Percentiles rank a stretch among this genome's conserved stretches.
These are phyloP conservation scores for Eristalis intricaria DNA, from an alignment of 2,888 invertebrate genomes.

Conservation along the genomic window DNA sequence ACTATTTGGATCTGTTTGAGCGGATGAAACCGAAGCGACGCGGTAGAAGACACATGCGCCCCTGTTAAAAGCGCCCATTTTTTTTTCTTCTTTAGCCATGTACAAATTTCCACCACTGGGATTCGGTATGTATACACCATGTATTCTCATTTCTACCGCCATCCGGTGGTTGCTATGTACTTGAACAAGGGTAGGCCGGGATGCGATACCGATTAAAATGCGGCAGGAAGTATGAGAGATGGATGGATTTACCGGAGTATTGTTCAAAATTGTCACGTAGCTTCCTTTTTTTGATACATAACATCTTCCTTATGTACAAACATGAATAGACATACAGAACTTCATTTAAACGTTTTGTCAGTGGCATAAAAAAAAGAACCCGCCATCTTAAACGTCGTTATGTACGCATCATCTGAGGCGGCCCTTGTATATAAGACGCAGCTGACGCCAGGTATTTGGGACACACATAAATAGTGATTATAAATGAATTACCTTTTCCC, in stretches of 20 bases:
- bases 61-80: background rate
- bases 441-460: background rate
- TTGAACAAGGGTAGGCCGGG: background rate
- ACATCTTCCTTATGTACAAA: background rate
- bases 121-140: background rate
- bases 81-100: background rate
- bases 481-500: background rate
- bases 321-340: background rate
- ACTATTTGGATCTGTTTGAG: background rate
- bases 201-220: background rate
- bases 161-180: background rate
- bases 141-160: background rate
- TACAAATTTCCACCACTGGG: too few species aligned
- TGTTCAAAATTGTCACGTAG: background rate
- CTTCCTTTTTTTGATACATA: background rate
- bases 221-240: background rate
- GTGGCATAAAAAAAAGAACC: background rate
- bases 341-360: background rate
- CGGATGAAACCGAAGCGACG: background rate
- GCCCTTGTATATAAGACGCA: background rate
- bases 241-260: background rate
- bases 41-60: background rate
- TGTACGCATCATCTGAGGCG: background rate
- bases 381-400: background rate
- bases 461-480: background rate